Percentiles rank a stretch among this genome's conserved stretches.
Conservation (phyloP, 2,888 invertebrate genomes). For the Malthinus seriepunctatus region DNA sequence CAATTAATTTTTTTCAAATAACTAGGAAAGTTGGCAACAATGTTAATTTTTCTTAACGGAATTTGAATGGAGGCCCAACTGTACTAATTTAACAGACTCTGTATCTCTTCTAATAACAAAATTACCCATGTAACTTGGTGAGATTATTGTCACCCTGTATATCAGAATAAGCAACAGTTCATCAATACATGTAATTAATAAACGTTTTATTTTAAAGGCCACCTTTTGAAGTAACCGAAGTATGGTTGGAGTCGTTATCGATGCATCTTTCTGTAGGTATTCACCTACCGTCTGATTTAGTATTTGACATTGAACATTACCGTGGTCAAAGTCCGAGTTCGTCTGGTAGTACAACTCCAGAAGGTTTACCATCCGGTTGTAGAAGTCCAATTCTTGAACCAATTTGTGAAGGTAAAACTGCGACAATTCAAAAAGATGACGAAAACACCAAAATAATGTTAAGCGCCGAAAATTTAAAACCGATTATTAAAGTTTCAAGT, state of each 20-base stretch:
- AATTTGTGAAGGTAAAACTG: slow-evolving; percentile 58
- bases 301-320: slow-evolving; percentile 77
- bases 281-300: slow-evolving; percentile 66
- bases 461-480: slow-evolving; percentile 40
- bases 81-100: too few relatives aligned
- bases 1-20: too few relatives aligned
- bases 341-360: slow-evolving; percentile 65
- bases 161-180: too few relatives aligned
- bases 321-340: slow-evolving; percentile 61
- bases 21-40: too few relatives aligned
- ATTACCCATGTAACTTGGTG: too few relatives aligned
- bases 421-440: slow-evolving; percentile 6
- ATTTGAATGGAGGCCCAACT: too few relatives aligned
- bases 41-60: too few relatives aligned
- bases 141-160: too few relatives aligned
- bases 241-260: slow-evolving; percentile 83
- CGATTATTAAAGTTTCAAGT: slow-evolving; percentile 42
- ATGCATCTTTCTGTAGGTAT: slow-evolving; percentile 70
- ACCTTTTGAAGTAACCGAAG: slow-evolving; percentile 85
- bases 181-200: neutral
- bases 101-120: too few relatives aligned
- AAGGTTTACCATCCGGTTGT: slow-evolving; percentile 55
- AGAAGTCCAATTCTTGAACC: slow-evolving; percentile 58
- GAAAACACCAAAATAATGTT: slow-evolving; percentile 27
- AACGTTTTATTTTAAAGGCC: slow-evolving; percentile 61